Evolutionary conservation across 64 coral and sea anemone species (phyloP), one percentile per base, ranked within the genome.

Genomic region (Stichodactyla helianthus): DNA sequence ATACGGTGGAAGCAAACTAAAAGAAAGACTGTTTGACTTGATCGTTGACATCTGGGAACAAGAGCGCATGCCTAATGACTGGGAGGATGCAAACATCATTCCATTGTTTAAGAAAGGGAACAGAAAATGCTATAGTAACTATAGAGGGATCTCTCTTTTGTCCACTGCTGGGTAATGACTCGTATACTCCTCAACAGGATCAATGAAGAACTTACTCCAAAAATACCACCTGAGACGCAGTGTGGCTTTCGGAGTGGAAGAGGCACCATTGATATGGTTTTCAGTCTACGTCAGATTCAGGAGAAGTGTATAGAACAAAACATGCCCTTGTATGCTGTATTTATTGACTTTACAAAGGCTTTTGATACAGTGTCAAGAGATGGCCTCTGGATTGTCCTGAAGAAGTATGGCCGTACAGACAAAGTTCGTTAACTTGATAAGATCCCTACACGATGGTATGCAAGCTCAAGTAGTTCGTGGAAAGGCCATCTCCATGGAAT

Each of bases 291-390:
- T 13, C 71, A 88, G 27, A 55, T 88, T 14, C 87, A 14, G 13
- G 55, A 57, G 55, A 57, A 57, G 88, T 89, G 9, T 82, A 82
- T 64, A 76, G 71, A 51, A n/a, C n/a, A n/a, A n/a, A n/a, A n/a
- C n/a, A n/a, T n/a, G n/a, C n/a, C n/a, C n/a, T n/a, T n/a, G n/a
- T 64, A 87, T 77, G 51, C 52, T 71, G 57, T 57, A 57, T 57
- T 57, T 13, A 57, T 57, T 57, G 55, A 57, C 55, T 57, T 57
- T 57, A 57, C 55, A 7, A 87, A 87, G 50, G 88, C 79, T 55
- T 91, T 91, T 91, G 89, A 91, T 85, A 91, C 89, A 14, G 89
- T 91, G 53, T 86, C 82, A 62, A 79, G 83, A 51, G 23, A 91
- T 44, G 89, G 65, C 27, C 63, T 91, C 31, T 91, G 89, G 89